Evolutionary conservation across 92 coral and sea anemone genomes (phyloP), one percentile per base, ranked within the genome.

Genomic region (Bergia sp.): DNA sequence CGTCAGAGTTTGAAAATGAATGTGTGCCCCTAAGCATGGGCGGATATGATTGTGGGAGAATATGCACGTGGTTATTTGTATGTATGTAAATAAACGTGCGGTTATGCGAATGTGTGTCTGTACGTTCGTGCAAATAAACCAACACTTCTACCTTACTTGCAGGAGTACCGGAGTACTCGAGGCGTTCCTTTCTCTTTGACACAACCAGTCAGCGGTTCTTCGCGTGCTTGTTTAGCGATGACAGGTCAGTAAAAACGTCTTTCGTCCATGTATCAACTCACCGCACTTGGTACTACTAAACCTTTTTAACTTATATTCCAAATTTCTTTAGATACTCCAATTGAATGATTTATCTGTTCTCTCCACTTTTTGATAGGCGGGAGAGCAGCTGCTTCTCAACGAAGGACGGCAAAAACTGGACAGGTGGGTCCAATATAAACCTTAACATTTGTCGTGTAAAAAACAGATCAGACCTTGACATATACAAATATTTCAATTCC

Each of bases 341-440:
- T 15, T 55, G 9, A 2, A 38, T 73, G 44, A 15, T 21, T 21
- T 1, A 47, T 79, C 73, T 50, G 64, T 3, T 89, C 29, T 76
- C 85, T 65, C 16, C 23, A 42, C 20, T 73, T 29, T 29, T 73
- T 80, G 77, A 13, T 73, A 96, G 98, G 88, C 72, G 45, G 36
- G 96, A 85, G 16, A 91, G 97, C 91, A 96, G 98, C 89, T 96
- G 98, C 79, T 87, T 90, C 41, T 91, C 91, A 4, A 88, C 97
- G 20, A 61, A 36, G 37, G 93, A 96, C 81, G 98, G 97, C 42
- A 81, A 90, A 69, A 89, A 90, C 44, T 96, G 98, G 98, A 91
- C 69, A 89, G 94, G 98, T 96, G 79, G 65, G 94, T 76, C 40
- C 37, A 23, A 4, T 71, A 75, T 8, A 42, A 12, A 18, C 13